These are phyloP conservation scores for Malthinus flaveolus DNA, from an alignment of 2,888 invertebrate species.

Conservation along the genomic window DNA sequence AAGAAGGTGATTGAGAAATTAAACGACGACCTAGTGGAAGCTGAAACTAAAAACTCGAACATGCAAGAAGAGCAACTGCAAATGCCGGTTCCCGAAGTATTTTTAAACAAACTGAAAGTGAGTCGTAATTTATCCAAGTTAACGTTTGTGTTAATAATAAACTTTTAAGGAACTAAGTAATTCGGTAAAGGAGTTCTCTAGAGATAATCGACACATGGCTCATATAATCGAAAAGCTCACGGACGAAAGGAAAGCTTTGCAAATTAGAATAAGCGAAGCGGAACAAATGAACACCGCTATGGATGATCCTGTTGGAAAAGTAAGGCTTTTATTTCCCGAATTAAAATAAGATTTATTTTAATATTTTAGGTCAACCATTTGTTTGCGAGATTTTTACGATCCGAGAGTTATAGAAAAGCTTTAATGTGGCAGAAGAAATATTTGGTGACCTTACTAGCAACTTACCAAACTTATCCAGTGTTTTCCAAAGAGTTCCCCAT, in stretches of 20 bases:
- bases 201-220: slow-evolving; percentile 59
- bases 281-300: slow-evolving; percentile 45
- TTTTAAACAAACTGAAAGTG: slow-evolving; percentile 52
- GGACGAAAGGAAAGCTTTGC: slow-evolving; percentile 57
- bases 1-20: slow-evolving; percentile 54
- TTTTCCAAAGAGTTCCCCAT: slow-evolving; percentile 18
- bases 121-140: slow-evolving; percentile 10
- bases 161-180: slow-evolving; percentile 56
- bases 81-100: slow-evolving; percentile 41
- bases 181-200: slow-evolving; percentile 55
- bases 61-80: slow-evolving; percentile 27
- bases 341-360: too few relatives aligned
- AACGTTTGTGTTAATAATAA: slow-evolving; percentile 15
- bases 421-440: slow-evolving; percentile 90
- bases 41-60: not conserved
- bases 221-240: slow-evolving; percentile 50
- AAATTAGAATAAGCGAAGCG: slow-evolving; percentile 55
- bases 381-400: slow-evolving; percentile 71
- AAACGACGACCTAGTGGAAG: slow-evolving; percentile 45
- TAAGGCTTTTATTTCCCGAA: slow-evolving; percentile 24
- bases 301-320: slow-evolving; percentile 48
- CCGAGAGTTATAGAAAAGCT: slow-evolving; percentile 86
- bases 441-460: slow-evolving; percentile 68
- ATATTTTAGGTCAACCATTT: slow-evolving; percentile 57
- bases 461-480: slow-evolving; percentile 42